Conservation (phyloP, 2,113 vertebrate species). For the Chloropsis hardwickii region DNA sequence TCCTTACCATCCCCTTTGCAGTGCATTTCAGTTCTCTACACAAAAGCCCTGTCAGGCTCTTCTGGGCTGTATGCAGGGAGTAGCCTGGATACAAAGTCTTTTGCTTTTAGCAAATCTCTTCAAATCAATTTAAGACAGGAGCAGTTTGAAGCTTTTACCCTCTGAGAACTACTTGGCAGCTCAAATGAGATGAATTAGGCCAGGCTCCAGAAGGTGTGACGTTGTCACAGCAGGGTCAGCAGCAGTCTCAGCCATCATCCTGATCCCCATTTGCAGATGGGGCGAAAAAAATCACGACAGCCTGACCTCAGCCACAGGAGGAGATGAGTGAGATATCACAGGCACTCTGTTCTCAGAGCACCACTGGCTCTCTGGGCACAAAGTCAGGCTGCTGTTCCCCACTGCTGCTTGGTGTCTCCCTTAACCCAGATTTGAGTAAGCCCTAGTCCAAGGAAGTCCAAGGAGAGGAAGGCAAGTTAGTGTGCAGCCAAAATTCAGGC, state of each 20-base stretch:
- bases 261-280: not conserved
- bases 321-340: not conserved
- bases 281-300: fast-evolving
- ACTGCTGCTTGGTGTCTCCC: not conserved
- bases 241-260: not conserved
- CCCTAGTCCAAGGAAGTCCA: fast-evolving
- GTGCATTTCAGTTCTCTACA: not conserved
- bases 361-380: not conserved
- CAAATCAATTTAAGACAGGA: not conserved
- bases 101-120: not conserved
- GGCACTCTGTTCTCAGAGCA: not conserved
- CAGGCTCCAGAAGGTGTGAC: not conserved
- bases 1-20: not conserved
- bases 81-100: not conserved
- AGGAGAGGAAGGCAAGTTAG: not conserved
- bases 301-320: not conserved
- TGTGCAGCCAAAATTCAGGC: not conserved
- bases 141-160: not conserved
- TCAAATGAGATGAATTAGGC: not conserved
- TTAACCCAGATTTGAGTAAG: not conserved
- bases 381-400: not conserved
- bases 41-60: not conserved
- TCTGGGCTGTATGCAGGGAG: not conserved
- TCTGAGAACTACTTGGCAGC: conserved; percentile 3
- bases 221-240: not conserved